Conservation (phyloP, 2,797 vertebrate species). For the Gallinago nigripennis region DNA sequence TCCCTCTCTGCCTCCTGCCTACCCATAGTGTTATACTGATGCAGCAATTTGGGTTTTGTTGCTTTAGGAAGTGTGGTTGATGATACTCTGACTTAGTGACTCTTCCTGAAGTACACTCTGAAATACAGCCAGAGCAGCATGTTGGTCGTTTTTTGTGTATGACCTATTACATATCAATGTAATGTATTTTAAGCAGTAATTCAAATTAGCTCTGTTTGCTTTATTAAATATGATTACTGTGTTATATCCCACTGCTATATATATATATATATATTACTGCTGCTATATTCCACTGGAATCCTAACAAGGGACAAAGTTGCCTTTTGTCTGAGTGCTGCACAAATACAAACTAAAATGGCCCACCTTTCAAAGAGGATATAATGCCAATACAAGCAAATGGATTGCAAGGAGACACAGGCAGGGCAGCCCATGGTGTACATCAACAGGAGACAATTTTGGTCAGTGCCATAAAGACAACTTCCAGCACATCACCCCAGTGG, state of each 20-base stretch:
- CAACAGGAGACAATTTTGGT: background rate
- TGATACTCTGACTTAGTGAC: slow-evolving; percentile 5
- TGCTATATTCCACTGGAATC: background rate
- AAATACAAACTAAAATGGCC: background rate
- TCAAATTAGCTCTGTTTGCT: slow-evolving; percentile 37
- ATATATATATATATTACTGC: background rate
- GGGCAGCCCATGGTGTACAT: accelerated
- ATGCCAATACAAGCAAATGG: background rate
- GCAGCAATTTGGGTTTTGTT: background rate
- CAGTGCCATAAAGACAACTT: background rate
- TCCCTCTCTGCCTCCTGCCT: background rate
- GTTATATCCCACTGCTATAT: background rate
- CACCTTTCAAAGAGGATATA: background rate
- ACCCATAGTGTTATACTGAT: accelerated
- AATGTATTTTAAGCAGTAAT: slow-evolving; percentile 41
- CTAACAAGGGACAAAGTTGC: background rate
- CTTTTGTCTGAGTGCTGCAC: background rate
- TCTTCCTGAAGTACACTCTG: slow-evolving; percentile 38
- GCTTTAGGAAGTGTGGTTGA: background rate
- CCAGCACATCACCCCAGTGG: background rate
- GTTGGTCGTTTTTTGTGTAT: slow-evolving; percentile 30
- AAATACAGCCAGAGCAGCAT: slow-evolving; percentile 35
- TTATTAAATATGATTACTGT: slow-evolving; percentile 40
- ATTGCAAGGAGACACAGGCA: background rate
- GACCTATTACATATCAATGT: slow-evolving; percentile 17